Base-by-base conservation (phyloP, 2,888 invertebrate genomes). In the Cerceris rybyensis region DNA sequence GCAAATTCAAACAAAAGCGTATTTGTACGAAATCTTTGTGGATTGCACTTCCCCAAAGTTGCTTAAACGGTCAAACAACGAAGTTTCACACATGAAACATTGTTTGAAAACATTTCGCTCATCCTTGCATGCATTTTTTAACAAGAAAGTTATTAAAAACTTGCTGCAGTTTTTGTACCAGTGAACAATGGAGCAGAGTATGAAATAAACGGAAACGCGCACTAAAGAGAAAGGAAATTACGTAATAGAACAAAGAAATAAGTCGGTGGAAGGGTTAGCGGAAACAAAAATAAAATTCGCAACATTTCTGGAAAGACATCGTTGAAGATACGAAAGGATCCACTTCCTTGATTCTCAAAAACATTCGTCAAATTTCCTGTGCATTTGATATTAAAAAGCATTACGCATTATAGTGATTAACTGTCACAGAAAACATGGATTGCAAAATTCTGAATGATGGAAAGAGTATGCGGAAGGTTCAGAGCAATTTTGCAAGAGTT, bases 301-400 rank as follows among this genome's bases (percentile, higher is more conserved):
- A 28, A 4, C 28, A 42, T 46, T 11, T 41, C 52, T 61, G n/a
- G 41, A 16, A 28, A 2, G 9, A 1, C 16, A 7, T n/a, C 14
- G 4, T 2, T n/a, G 17, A 0, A 7, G 14, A 0, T 11, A 7
- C 54, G 7, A 55, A 41, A 63, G 67, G 43, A 61, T 59, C 49
- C 60, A 50, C 61, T 59, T 61, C 65, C 46, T 41, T 39, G 66
- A 81, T 64, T 65, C 74, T 84, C 79, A 84, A 59, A 55, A 49
- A 58, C 74, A 74, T 83, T 60, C 64, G 69, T 70, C 59, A 69
- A 68, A 70, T 63, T 73, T 66, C 74, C 70, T 71, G 66, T 73
- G 57, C 70, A 64, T 83, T 84, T 64, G 52, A 69, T 50, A 13
- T 63, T n/a, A n/a, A 69, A 81, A 83, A 84, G 77, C 63, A 69